Percentiles rank a stretch among this genome's conserved stretches.
Evolutionary conservation across 2,113 vertebrate species (phyloP).

Genomic region (Petromus typicus): DNA sequence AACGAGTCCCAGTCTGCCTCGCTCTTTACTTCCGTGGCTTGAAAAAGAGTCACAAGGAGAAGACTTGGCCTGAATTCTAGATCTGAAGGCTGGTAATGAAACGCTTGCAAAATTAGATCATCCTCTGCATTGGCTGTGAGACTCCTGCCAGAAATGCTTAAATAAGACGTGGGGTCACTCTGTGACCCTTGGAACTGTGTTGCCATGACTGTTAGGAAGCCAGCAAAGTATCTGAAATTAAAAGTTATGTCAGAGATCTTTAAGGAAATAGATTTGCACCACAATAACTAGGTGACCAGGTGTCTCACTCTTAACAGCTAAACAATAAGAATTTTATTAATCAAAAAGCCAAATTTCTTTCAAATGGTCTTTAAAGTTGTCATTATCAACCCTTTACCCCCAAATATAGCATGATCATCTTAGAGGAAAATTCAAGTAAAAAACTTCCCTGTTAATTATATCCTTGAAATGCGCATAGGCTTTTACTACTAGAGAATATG

Average conservation of each 20-base stretch:
- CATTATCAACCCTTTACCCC: background rate
- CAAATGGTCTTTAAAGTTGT: background rate
- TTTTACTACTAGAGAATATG: constrained; percentile 33
- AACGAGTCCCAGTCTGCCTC: background rate
- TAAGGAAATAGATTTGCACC: constrained; percentile 41
- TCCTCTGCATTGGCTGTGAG: constrained; percentile 62
- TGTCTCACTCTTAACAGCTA: background rate
- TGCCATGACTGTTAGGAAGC: constrained; percentile 50
- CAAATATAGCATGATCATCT: background rate
- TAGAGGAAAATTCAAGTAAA: constrained; percentile 43
- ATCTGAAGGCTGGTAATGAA: constrained; percentile 75
- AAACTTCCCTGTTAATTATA: constrained; percentile 40
- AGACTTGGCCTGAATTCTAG: constrained; percentile 66
- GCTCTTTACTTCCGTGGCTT: constrained; percentile 69
- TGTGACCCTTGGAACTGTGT: constrained; percentile 59
- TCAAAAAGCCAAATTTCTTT: constrained; percentile 44
- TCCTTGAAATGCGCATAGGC: constrained; percentile 27
- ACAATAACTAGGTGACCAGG: background rate
- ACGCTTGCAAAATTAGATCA: constrained; percentile 84
- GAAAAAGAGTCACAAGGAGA: constrained; percentile 78
- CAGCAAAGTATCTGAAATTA: background rate
- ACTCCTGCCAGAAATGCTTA: constrained; percentile 74
- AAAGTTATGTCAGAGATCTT: constrained; percentile 38
- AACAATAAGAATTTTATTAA: constrained; percentile 22
- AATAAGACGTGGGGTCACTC: constrained; percentile 66